A percentile compares a stretch with the other conserved stretches of the same genome.
These are phyloP conservation scores for Polydrusus pterygomalis DNA, from an alignment of 2,888 invertebrate genomes.

Conservation along the genomic window DNA sequence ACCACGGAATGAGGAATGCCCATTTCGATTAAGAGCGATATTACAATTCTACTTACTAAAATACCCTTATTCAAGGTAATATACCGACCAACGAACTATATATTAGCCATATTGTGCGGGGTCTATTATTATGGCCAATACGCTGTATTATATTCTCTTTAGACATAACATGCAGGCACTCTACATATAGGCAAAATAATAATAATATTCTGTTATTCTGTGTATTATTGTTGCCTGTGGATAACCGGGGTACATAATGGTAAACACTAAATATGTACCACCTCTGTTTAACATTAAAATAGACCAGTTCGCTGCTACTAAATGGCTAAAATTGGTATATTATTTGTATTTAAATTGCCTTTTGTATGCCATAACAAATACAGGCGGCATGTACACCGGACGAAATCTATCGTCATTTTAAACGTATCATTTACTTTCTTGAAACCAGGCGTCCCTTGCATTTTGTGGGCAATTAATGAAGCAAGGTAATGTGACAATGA, in stretches of 20 bases:
- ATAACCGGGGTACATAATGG: background rate
- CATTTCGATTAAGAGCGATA: constrained; percentile 28
- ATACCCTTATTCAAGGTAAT: constrained; percentile 39
- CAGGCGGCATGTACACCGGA: too few species aligned
- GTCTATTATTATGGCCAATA: constrained; percentile 45
- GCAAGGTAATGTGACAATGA: too few species aligned
- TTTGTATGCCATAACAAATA: too few species aligned
- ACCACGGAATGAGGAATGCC: constrained; percentile 1
- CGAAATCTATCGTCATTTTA: too few species aligned
- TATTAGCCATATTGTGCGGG: constrained; percentile 40
- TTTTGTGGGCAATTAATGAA: too few species aligned
- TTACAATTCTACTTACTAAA: constrained; percentile 44
- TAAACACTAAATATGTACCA: background rate
- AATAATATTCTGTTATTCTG: constrained; percentile 40
- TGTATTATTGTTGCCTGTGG: constrained; percentile 37
- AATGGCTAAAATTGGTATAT: background rate
- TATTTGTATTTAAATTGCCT: too few species aligned
- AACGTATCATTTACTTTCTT: too few species aligned
- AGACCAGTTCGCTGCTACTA: background rate
- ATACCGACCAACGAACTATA: constrained; percentile 42
- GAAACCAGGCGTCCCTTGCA: too few species aligned
- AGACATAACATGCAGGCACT: constrained; percentile 39
- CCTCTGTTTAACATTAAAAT: constrained; percentile 12
- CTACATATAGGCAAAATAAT: constrained; percentile 43
- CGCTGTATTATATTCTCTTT: constrained; percentile 48